Evolutionary conservation across 2,888 invertebrate genomes (phyloP), one percentile per base, ranked within the genome.

Genomic region (Hydropsyche betteni): DNA sequence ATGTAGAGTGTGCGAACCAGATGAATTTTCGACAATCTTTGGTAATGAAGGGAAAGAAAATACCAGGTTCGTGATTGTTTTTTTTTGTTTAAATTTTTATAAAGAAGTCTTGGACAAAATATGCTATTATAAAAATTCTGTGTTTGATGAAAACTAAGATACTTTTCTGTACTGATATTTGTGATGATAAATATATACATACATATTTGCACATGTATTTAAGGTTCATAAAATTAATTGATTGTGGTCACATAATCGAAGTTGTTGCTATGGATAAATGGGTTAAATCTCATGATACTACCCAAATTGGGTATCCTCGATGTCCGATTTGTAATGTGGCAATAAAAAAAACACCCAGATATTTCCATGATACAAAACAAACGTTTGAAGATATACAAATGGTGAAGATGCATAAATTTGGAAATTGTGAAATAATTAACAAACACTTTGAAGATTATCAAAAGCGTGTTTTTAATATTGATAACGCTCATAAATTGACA

Each of bases 321-420:
- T 92, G 92, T 80, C 91, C 91, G 0, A 82, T 82, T 75, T 92
- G 92, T 81, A 89, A 88, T 72, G 88, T 88, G 16, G 85, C 88
- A 0, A 89, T 92, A n/a, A 84, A 88, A 14, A 87, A 86, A 80
- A 90, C 89, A 2, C 83, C 84, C 61, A 86, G 91, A 14, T 91
- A 90, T 82, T 88, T 88, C 76, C 86, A 89, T 77, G 79, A 85
- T 2, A 84, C 91, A 74, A 85, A 86, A 81, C 79, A 80, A n/a
- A 83, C 83, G 75, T 83, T 81, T 75, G 80, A 81, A n/a, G 84
- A 86, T 73, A 85, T 88, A 16, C 85, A 85, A 74, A 83, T 84
- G 0, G 84, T 87, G 53, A 88, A 87, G 79, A 81, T 81, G 70
- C 82, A 81, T 74, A 82, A 85, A 24, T 86, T 84, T 77, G 88